Base-by-base conservation (phyloP, 2,888 invertebrate species). In the Priocnemis perturbator region DNA sequence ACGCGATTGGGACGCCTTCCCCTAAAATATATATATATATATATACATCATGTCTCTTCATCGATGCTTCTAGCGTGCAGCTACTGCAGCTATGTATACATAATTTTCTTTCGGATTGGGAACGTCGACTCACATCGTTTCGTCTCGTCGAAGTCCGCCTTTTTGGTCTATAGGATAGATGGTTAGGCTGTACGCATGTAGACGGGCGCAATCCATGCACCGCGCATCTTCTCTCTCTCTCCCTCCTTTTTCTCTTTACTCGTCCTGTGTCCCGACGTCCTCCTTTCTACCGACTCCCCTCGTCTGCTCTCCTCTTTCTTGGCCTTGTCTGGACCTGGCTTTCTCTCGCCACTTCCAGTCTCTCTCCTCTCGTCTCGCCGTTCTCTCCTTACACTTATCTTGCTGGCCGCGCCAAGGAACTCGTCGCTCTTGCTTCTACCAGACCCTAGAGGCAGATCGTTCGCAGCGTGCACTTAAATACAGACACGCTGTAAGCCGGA, bases 391-490 rank as follows among this genome's bases (percentile, higher is more conserved):
- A 64, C 21, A 60, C 60, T 23, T 56, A 58, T 66, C 57, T 21
- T 19, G 14, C 47, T 44, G 9, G 37, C n/a, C 21, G 21, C 21
- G 20, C n/a, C 58, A 45, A 19, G 19, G 45, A 59, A 44, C 58
- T 21, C 45, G 45, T 44, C 20, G 19, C 45, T 59, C 50, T 50
- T 50, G 7, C 19, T 14, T 50, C 19, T 19, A 50, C 19, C 50
- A n/a, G n/a, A 14, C 50, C 50, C 50, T 19, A 50, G 50, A 58
- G 59, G 44, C 45, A 52, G 67, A 67, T 70, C 69, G 69, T 67
- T 70, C 55, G 69, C 69, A 70, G 47, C 56, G 68, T 61, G 71
- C 63, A 62, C 69, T 71, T 72, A 72, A 69, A 72, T 60, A 50
- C 69, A 69, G 65, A 66, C 65, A 65, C 69, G 62, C 44, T 55